Conservation (phyloP, 1,140 invertebrate genomes). For the Drosophila aff. region DNA sequence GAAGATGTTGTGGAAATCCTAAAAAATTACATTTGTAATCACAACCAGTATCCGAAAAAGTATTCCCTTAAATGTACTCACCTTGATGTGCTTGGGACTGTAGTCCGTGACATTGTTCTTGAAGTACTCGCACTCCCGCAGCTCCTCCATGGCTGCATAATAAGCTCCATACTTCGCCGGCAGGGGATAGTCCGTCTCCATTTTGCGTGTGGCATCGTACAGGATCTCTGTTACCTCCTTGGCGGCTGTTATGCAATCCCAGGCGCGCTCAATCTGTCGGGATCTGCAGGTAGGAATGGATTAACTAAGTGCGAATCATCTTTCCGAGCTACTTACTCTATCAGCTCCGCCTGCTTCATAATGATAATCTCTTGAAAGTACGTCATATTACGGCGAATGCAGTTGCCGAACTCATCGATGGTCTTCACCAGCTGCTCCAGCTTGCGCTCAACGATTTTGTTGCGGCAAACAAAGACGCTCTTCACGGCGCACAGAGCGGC, state of each 20-base stretch:
- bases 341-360: conserved; percentile 80
- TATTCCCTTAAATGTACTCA: not conserved
- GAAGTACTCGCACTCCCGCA: conserved; percentile 83
- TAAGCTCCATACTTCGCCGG: conserved; percentile 65
- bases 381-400: conserved; percentile 81
- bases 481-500: conserved; percentile 69
- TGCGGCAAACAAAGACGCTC: conserved; percentile 77
- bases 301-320: not conserved
- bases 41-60: conserved; percentile 42
- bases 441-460: conserved; percentile 78
- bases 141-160: conserved; percentile 82
- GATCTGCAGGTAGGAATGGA: conserved; percentile 56
- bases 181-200: conserved; percentile 74
- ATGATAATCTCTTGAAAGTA: conserved; percentile 84
- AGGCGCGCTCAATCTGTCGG: conserved; percentile 80
- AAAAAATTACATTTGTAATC: not conserved
- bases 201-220: conserved; percentile 79
- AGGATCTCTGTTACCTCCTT: conserved; percentile 83
- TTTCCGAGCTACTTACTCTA: conserved; percentile 56
- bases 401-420: conserved; percentile 84
- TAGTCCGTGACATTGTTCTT: conserved; percentile 83
- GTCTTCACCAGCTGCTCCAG: conserved; percentile 73
- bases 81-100: conserved; percentile 83
- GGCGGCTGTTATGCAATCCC: conserved; percentile 82
- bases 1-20: conserved; percentile 85